These are phyloP conservation scores for Tetragonula clypearis DNA, from an alignment of 1,140 invertebrate genomes.

Conservation along the genomic window DNA sequence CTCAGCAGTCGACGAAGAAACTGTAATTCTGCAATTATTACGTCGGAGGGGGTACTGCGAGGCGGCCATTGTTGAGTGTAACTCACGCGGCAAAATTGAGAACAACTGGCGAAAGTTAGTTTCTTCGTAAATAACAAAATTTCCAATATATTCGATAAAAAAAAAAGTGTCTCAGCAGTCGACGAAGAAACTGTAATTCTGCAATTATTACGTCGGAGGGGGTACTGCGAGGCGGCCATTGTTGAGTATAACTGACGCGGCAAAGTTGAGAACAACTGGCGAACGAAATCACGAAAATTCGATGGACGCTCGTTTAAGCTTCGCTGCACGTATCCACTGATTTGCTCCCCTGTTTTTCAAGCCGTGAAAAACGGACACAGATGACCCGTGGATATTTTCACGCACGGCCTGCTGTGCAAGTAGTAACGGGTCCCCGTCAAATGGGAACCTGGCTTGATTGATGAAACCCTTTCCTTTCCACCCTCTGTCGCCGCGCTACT, in stretches of 20 bases:
- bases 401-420: no score
- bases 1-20: no score
- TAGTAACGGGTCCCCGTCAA: background rate
- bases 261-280: background rate
- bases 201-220: no score
- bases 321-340: background rate
- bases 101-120: no score
- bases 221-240: background rate
- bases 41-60: no score
- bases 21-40: no score
- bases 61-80: background rate
- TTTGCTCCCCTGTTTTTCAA: background rate
- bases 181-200: no score
- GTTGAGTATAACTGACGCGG: slow-evolving; percentile 23
- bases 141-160: background rate
- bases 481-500: background rate
- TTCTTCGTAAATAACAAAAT: background rate
- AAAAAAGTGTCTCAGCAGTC: no score
- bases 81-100: slow-evolving; percentile 22
- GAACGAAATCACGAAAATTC: background rate
- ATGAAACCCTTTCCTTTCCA: background rate
- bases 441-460: background rate
- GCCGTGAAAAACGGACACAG: background rate
- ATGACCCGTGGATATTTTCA: background rate
- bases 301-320: background rate